Evolutionary conservation across 2,113 vertebrate genomes (phyloP), one percentile per base, ranked within the genome.

Genomic region (Cyanistes caeruleus): DNA sequence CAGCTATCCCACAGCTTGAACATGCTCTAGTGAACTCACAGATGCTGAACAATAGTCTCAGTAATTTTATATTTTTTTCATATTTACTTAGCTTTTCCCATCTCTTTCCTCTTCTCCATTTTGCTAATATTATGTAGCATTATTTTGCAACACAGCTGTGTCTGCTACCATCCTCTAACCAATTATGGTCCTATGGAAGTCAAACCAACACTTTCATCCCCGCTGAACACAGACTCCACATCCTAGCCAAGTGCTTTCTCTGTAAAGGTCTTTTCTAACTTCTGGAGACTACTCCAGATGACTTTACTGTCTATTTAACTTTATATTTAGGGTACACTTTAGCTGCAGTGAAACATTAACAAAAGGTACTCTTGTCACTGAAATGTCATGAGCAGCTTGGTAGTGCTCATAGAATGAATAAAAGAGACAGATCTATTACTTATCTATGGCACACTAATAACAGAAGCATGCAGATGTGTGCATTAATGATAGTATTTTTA

Each of bases 1-100:
- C 3, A 90, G 25, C 37, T 39, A 5, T 27, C 28, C 10, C 64
- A 72, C 51, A 25, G 39, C 25, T 56, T 75, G 67, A 79, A 67
- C 0, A 0, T 15, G 53, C n/a, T 53, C 46, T n/a, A n/a, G 13
- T 41, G 33, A 82, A 52, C 22, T 51, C 63, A n/a, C 17, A 37
- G 19, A 24, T 37, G 44, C 23, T 56, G 31, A 84, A 49, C 4
- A 46, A 27, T 2, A 41, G 28, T 31, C 17, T 28, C 6, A 4
- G 28, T 15, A 28, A 25, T 35, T 89, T 72, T 62, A 60, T 11
- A 10, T 19, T 35, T 65, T 73, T 33, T 35, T 31, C 14, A 44
- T 52, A 18, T 86, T 60, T 30, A 68, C 13, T 51, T 33, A 22
- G 2, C 48, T 79, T 75, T 70, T 5, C 15, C n/a, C 13, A 1